Evolutionary conservation across 1,140 invertebrate species (phyloP), one percentile per base, ranked within the genome.

Genomic region (Drosophila kikkawai): DNA sequence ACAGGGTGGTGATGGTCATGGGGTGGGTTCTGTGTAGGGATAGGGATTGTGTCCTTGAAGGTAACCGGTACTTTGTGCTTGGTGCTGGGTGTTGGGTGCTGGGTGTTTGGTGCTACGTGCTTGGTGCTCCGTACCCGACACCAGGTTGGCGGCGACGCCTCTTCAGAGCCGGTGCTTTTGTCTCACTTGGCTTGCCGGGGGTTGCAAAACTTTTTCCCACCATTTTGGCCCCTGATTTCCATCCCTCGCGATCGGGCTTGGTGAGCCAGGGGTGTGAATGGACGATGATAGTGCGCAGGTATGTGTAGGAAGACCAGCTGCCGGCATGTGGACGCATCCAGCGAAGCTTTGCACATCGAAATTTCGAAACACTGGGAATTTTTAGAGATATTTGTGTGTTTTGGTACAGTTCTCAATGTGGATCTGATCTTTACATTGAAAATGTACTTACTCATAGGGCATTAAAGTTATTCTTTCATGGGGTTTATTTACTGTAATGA

Each of bases 81-180:
- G 45, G 53, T 67, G 55, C 36, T 29, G 15, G 37, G 42, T 39
- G 37, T 19, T 34, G 17, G 26, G 26, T 2, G 2, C 2, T 26
- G 22, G 22, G 19, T 29, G 44, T 45, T 13, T 34, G 7, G 22
- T 42, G 37, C 39, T 32, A 6, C 34, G 19, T 19, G 37, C 37
- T 13, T 5, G 22, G 22, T 58, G 37, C 45, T 39, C n/a, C 22
- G 61, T 57, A 70, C 75, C 75, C 74, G 56, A 61, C 65, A 53
- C 71, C 59, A 76, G 74, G 42, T 75, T 47, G 42, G 36, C 42
- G 69, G 26, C 47, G 22, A 71, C 75, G 71, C 74, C 64, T 82
- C 57, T 77, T 77, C 63, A 44, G 47, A 82, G 82, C 83, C 70
- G 83, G 83, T 86, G 83, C 83, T 83, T 86, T 86, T 88, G 83